These are phyloP conservation scores for Progne subis DNA, from an alignment of 2,113 vertebrate genomes.

Conservation along the genomic window DNA sequence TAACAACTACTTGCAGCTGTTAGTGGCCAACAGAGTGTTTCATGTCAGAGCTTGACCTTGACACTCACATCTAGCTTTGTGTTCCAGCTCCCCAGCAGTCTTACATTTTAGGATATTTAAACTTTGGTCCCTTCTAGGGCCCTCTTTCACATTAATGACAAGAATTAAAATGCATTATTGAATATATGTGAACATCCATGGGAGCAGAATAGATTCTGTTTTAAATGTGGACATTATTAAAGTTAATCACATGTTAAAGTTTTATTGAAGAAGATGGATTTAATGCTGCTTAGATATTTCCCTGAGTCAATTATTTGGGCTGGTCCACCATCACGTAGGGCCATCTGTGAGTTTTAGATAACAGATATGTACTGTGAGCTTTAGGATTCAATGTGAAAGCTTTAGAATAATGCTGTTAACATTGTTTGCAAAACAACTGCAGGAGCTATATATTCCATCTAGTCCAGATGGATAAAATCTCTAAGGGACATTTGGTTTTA, in stretches of 20 bases:
- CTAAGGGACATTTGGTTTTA: constrained; percentile 49
- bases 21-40: neutral
- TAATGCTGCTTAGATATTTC: neutral
- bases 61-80: neutral
- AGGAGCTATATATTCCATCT: neutral
- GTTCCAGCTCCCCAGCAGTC: neutral
- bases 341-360: constrained; percentile 15
- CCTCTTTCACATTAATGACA: neutral
- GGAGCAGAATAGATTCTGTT: neutral
- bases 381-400: neutral
- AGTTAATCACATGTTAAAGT: neutral
- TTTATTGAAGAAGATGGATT: neutral
- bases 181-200: neutral
- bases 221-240: neutral
- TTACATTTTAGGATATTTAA: neutral
- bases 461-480: constrained; percentile 56
- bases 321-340: neutral
- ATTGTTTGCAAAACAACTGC: constrained; percentile 27
- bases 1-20: neutral
- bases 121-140: neutral
- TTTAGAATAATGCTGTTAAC: constrained; percentile 10
- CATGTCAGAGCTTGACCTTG: neutral
- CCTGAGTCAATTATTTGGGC: neutral
- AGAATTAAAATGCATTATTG: neutral
- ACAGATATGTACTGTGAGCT: neutral